phyloP scores from a whole-genome alignment of 2,113 vertebrate species.

The Deroptyus accipitrinus region DNA sequence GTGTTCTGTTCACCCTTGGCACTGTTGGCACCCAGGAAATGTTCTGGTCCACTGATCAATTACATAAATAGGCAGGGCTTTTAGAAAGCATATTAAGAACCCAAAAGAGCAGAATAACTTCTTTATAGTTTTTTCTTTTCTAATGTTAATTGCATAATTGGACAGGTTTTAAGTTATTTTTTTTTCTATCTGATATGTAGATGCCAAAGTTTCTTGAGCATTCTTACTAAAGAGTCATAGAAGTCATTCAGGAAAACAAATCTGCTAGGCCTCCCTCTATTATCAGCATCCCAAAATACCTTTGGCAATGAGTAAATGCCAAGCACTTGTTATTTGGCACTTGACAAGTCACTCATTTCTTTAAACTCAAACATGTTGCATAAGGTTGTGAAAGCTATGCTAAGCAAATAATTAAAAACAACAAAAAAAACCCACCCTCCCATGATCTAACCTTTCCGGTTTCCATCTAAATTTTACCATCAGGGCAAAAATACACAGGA shows the following conservation, averaged over 20 bases:
- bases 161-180: background rate
- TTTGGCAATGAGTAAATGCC: constrained; percentile 36
- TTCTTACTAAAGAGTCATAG: background rate
- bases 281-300: constrained; percentile 3
- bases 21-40: background rate
- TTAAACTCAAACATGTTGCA: background rate
- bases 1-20: background rate
- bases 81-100: background rate
- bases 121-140: background rate
- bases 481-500: background rate
- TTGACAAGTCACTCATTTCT: constrained; percentile 24
- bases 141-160: constrained; percentile 13
- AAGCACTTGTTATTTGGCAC: background rate
- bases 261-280: background rate
- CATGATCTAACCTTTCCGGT: background rate
- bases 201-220: background rate
- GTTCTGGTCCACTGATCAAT: constrained; percentile 17
- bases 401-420: background rate
- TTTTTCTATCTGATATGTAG: background rate
- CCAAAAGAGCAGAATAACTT: background rate
- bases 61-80: constrained; percentile 34
- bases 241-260: constrained; percentile 1
- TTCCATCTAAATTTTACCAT: background rate
- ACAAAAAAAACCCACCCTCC: accelerated
- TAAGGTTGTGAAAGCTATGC: background rate